A percentile compares a stretch with the other conserved stretches of the same genome.
Conservation (phyloP, 2,113 vertebrate genomes). For the Sebastes schlegelii region DNA sequence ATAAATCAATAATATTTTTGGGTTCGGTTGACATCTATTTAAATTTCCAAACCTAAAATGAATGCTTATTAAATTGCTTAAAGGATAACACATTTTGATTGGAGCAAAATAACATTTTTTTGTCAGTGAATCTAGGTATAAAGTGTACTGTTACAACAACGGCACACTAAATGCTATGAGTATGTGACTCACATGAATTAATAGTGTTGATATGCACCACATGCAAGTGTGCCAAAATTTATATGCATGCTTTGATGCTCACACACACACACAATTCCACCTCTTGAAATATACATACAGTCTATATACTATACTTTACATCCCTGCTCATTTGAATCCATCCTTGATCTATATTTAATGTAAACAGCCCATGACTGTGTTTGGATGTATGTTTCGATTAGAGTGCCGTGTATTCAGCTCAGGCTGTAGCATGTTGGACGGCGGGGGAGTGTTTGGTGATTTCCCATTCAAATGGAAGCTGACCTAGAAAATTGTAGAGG, state of each 20-base stretch:
- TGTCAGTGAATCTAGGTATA: not conserved
- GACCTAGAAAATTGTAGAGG: slow-evolving; percentile 81
- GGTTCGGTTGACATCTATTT: not conserved
- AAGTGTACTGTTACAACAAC: not conserved
- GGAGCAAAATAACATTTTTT: not conserved
- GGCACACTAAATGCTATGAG: not conserved
- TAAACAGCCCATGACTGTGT: slow-evolving; percentile 11
- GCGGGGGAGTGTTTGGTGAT: slow-evolving; percentile 27
- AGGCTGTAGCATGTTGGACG: slow-evolving; percentile 8
- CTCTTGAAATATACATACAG: slow-evolving; percentile 12
- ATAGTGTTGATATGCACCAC: not conserved
- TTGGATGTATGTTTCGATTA: slow-evolving; percentile 36
- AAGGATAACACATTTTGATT: not conserved
- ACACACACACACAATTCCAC: not conserved
- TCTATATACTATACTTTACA: slow-evolving; percentile 9
- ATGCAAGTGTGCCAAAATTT: not conserved
- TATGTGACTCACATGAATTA: not conserved
- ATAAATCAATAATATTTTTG: not conserved
- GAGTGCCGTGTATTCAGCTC: slow-evolving; percentile 15
- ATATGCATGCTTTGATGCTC: not conserved
- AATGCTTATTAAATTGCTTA: not conserved
- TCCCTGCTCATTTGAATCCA: slow-evolving; percentile 20
- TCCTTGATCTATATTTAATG: slow-evolving; percentile 38
- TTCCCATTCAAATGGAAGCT: slow-evolving; percentile 70
- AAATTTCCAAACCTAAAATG: not conserved